Conservation (phyloP, 2,888 invertebrate species). For the Choreutis nemorana region DNA sequence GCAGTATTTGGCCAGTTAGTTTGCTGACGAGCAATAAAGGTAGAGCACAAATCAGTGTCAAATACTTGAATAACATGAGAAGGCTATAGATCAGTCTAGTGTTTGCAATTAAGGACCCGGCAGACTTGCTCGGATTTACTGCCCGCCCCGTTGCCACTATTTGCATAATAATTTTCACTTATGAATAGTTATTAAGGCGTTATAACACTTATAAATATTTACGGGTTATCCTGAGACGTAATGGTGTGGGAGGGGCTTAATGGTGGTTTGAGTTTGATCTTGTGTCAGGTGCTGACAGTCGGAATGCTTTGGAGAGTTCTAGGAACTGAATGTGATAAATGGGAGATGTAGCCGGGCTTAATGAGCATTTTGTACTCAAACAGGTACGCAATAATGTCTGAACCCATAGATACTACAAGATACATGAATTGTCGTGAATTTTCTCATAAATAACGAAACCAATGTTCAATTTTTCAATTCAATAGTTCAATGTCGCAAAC, state of each 20-base stretch:
- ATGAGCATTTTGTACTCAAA: constrained; percentile 40
- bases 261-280: constrained; percentile 33
- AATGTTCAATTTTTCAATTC: too few relatives aligned
- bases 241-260: constrained; percentile 33
- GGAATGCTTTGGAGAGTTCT: constrained; percentile 31
- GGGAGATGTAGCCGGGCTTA: constrained; percentile 33
- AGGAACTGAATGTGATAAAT: constrained; percentile 38
- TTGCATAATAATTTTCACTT: constrained; percentile 66
- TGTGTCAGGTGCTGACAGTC: constrained; percentile 42
- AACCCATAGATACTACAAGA: too few relatives aligned
- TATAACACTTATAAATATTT: constrained; percentile 63
- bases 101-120: constrained; percentile 38
- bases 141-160: constrained; percentile 49
- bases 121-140: constrained; percentile 37
- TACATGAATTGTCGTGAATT: too few relatives aligned
- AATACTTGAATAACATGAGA: too few relatives aligned
- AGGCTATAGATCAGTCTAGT: constrained; percentile 10
- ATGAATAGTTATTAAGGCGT: constrained; percentile 62
- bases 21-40: background rate
- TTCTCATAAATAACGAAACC: too few relatives aligned
- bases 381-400: too few relatives aligned
- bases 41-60: constrained; percentile 25
- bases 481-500: too few relatives aligned
- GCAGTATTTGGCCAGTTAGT: constrained; percentile 16
- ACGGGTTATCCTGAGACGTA: constrained; percentile 28